phyloP scores from a whole-genome alignment of 2,888 invertebrate species.

The Drosophila bunnanda region DNA sequence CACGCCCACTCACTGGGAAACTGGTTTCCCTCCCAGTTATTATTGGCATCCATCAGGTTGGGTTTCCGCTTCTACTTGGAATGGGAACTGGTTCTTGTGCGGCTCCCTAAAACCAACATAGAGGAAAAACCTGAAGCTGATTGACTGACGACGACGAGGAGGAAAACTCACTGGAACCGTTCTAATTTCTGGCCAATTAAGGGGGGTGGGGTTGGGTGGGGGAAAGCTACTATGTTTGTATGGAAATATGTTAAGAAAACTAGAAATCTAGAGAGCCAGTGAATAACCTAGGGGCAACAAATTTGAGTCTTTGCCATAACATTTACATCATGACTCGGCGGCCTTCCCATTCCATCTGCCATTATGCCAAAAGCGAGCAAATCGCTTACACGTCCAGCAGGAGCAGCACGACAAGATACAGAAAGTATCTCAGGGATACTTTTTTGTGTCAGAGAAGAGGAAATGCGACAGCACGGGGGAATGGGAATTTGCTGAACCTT shows the following conservation, averaged over 20 bases:
- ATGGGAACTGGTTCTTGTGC: constrained; percentile 24
- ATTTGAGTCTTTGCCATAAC: constrained; percentile 11
- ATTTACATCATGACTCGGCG: constrained; percentile 34
- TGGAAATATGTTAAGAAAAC: not conserved
- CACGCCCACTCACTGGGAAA: constrained; percentile 16
- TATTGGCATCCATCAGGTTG: constrained; percentile 35
- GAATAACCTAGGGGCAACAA: constrained; percentile 4
- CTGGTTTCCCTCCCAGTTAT: constrained; percentile 19
- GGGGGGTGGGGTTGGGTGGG: not conserved
- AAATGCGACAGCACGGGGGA: constrained; percentile 39
- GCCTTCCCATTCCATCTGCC: not conserved
- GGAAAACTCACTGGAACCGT: constrained; percentile 32
- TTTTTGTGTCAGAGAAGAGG: not conserved
- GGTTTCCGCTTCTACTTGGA: constrained; percentile 21
- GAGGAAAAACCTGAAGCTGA: constrained; percentile 33
- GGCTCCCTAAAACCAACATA: constrained; percentile 13
- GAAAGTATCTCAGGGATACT: constrained; percentile 60
- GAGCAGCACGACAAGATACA: constrained; percentile 62
- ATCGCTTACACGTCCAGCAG: constrained; percentile 63
- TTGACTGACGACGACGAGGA: constrained; percentile 22
- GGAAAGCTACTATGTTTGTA: not conserved
- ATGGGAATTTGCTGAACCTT: constrained; percentile 9
- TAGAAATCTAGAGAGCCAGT: constrained; percentile 1
- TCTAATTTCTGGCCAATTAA: constrained; percentile 19
- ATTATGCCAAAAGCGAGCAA: constrained; percentile 42